Evolutionary conservation across 2,113 vertebrate genomes (phyloP).

Genomic region (Rhabdomys dilectus): DNA sequence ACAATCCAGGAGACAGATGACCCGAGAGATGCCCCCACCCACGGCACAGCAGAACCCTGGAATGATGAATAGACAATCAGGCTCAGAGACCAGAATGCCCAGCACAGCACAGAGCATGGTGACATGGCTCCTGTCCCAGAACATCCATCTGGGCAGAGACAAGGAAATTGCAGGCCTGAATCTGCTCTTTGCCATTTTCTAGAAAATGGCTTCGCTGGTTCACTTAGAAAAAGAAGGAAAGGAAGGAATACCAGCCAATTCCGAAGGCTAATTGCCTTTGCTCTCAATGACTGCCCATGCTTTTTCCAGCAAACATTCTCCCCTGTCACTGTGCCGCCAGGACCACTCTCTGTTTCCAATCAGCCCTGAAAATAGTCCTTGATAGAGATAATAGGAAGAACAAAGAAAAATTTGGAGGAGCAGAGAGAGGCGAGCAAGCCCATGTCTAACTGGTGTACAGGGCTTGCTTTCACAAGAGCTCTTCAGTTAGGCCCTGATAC

Average conservation of each 20-base stretch:
- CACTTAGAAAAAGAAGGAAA: conserved; percentile 66
- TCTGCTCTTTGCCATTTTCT: conserved; percentile 76
- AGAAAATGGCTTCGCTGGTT: conserved; percentile 76
- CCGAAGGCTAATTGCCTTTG: conserved; percentile 71
- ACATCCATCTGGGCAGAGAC: conserved; percentile 66
- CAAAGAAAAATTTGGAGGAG: conserved; percentile 74
- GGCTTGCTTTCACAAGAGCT: conserved; percentile 58
- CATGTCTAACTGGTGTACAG: neutral
- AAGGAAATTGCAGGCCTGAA: conserved; percentile 68
- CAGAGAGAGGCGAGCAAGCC: conserved; percentile 29
- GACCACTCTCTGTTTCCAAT: conserved; percentile 66
- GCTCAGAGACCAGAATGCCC: conserved; percentile 26
- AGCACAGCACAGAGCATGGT: neutral
- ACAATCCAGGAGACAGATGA: neutral
- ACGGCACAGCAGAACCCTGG: neutral
- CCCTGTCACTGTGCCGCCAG: conserved; percentile 49
- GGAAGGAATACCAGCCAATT: conserved; percentile 69
- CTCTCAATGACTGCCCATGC: conserved; percentile 54
- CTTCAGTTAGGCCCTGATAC: conserved; percentile 47
- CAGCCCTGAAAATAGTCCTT: conserved; percentile 78
- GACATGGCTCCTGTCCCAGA: conserved; percentile 74
- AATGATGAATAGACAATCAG: conserved; percentile 45
- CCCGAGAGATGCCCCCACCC: neutral
- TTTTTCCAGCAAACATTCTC: conserved; percentile 57
- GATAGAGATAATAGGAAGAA: conserved; percentile 79